phyloP scores from a whole-genome alignment of 92 coral and sea anemone species.

The Anthopleura xanthogrammica region DNA sequence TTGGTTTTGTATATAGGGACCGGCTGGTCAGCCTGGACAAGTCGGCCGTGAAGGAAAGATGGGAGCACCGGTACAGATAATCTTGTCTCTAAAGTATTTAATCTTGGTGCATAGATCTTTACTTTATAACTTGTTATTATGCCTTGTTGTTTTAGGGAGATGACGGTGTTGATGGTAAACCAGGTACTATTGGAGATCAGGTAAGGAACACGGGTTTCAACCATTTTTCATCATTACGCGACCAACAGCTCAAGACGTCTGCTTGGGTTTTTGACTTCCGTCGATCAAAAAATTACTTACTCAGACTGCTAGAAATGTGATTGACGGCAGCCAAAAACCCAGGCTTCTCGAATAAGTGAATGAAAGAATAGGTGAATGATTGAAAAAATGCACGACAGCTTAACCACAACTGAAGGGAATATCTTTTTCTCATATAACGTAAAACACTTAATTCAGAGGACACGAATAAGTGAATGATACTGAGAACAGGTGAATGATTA shows the following conservation, averaged over 20 bases:
- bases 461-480: no score
- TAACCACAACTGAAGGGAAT: no score
- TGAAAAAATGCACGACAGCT: background rate
- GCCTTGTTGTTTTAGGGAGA: slow-evolving; percentile 26
- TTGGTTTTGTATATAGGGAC: slow-evolving; percentile 35
- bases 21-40: slow-evolving; percentile 47
- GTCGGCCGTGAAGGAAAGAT: slow-evolving; percentile 62
- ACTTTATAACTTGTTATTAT: background rate
- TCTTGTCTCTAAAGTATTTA: background rate
- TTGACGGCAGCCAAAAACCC: no score
- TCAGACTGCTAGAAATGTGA: no score
- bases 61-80: slow-evolving; percentile 32
- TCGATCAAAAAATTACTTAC: no score
- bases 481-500: no score
- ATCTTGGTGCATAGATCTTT: background rate
- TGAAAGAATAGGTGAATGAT: background rate
- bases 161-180: slow-evolving; percentile 40
- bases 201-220: slow-evolving; percentile 15
- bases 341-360: no score
- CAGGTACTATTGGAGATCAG: slow-evolving; percentile 41
- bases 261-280: no score
- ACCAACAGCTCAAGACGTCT: no score
- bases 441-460: no score
- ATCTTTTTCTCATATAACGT: no score
- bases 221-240: no score